Conservation (phyloP, 2,888 invertebrate genomes). For the Napeogenes inachia region DNA sequence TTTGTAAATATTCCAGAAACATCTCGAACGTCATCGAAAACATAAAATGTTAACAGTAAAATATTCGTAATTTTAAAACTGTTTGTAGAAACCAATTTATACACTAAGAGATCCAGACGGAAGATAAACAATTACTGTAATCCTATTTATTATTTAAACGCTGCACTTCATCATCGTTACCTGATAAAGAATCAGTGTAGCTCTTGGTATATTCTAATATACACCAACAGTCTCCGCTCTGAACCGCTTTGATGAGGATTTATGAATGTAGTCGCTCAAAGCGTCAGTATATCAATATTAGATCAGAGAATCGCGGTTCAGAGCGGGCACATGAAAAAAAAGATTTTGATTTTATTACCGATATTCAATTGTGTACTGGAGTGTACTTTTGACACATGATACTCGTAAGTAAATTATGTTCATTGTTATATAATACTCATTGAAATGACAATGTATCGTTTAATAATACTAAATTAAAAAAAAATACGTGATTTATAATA, state of each 20-base stretch:
- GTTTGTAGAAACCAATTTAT: neutral
- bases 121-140: neutral
- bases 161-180: conserved; percentile 30
- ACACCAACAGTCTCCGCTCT: conserved; percentile 35
- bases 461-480: too few relatives aligned
- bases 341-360: neutral
- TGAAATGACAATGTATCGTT: too few relatives aligned
- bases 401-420: too few relatives aligned
- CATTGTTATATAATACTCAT: too few relatives aligned
- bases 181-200: too few relatives aligned
- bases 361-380: neutral
- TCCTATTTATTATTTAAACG: conserved; percentile 26
- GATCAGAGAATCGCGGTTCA: conserved; percentile 29
- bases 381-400: too few relatives aligned
- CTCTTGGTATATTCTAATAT: conserved; percentile 37
- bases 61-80: too few relatives aligned
- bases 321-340: neutral
- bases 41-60: too few relatives aligned
- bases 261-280: conserved; percentile 25
- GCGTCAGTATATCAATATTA: conserved; percentile 43
- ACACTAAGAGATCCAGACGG: neutral
- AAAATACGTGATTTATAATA: neutral
- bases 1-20: too few relatives aligned
- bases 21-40: too few relatives aligned
- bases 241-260: conserved; percentile 45